A percentile compares a stretch with the other conserved stretches of the same genome.
phyloP scores from a whole-genome alignment of 1,140 invertebrate genomes.

The Drosophila triauraria region DNA sequence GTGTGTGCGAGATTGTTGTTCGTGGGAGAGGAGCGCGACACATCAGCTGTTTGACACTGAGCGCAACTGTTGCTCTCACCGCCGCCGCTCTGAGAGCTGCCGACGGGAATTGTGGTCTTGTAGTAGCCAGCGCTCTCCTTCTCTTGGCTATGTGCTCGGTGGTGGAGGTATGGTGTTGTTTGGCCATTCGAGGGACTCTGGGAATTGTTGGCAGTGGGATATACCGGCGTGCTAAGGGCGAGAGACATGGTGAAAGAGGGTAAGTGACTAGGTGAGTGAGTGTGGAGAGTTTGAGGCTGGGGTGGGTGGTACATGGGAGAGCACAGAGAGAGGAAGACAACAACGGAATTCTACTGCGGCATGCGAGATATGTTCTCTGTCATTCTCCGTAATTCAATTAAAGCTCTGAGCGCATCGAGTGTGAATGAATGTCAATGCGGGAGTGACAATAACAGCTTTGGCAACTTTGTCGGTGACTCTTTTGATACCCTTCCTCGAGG shows the following conservation, averaged over 20 bases:
- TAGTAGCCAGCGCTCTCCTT: slow-evolving; percentile 56
- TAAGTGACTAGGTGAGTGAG: slow-evolving; percentile 16
- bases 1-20: slow-evolving; percentile 40
- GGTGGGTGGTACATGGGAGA: slow-evolving; percentile 14
- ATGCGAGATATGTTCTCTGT: slow-evolving; percentile 39
- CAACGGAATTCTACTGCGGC: slow-evolving; percentile 17
- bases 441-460: slow-evolving; percentile 9
- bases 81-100: slow-evolving; percentile 28
- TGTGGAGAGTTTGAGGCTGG: slow-evolving; percentile 1
- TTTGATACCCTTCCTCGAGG: background rate
- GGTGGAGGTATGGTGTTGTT: slow-evolving; percentile 65
- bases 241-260: slow-evolving; percentile 33
- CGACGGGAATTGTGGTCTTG: slow-evolving; percentile 79
- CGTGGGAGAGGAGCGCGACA: slow-evolving; percentile 46
- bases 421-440: slow-evolving; percentile 45
- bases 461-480: background rate
- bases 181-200: slow-evolving; percentile 79
- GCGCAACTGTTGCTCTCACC: slow-evolving; percentile 50
- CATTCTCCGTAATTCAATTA: slow-evolving; percentile 42
- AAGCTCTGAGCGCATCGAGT: slow-evolving; percentile 27
- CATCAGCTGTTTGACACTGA: slow-evolving; percentile 72
- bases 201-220: slow-evolving; percentile 78
- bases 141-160: slow-evolving; percentile 41
- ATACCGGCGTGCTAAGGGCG: slow-evolving; percentile 69
- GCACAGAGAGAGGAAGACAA: slow-evolving; percentile 3